phyloP scores from a whole-genome alignment of 23 tunicate genomes.

The Oikopleura dioica region DNA sequence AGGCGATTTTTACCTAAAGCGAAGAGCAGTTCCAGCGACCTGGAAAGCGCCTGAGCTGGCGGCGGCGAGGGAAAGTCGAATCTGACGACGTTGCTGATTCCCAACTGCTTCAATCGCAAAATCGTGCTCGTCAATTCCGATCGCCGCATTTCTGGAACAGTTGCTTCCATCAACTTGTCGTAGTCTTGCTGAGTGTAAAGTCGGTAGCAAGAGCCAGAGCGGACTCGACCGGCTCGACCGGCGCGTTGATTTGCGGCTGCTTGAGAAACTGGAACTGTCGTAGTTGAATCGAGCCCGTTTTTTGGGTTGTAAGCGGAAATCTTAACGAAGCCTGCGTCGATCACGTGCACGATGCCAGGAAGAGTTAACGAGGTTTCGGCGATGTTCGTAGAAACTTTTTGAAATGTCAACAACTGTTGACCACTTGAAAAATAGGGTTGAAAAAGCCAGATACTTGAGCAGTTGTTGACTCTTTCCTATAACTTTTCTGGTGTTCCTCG shows the following conservation, averaged over 20 bases:
- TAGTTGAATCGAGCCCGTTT: conserved; percentile 34
- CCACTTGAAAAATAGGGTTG: no score
- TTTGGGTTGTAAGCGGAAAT: conserved; percentile 35
- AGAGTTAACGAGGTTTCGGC: conserved; percentile 73
- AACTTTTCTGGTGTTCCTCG: conserved; percentile 31
- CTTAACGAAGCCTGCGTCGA: conserved; percentile 73
- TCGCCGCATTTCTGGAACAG: conserved; percentile 63
- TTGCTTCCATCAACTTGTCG: conserved; percentile 17
- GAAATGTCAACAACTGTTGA: no score
- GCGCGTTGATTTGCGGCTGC: conserved; percentile 53
- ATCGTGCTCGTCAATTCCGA: conserved; percentile 29
- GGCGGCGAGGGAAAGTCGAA: conserved; percentile 69
- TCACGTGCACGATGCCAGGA: conserved; percentile 33
- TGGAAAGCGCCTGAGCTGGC: conserved; percentile 51
- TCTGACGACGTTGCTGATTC: conserved; percentile 48
- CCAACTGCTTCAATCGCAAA: conserved; percentile 41
- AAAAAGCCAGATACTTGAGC: no score
- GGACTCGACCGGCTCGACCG: conserved; percentile 34
- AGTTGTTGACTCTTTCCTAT: no score
- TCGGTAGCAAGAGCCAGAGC: conserved; percentile 35
- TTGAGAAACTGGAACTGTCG: conserved; percentile 29
- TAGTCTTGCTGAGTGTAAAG: conserved; percentile 33
- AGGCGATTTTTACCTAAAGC: no score
- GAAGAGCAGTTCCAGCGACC: conserved; percentile 34
- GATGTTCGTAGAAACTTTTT: conserved; percentile 55